These are phyloP conservation scores for Chrysocyon brachyurus DNA, from an alignment of 2,797 vertebrate species.

Conservation along the genomic window DNA sequence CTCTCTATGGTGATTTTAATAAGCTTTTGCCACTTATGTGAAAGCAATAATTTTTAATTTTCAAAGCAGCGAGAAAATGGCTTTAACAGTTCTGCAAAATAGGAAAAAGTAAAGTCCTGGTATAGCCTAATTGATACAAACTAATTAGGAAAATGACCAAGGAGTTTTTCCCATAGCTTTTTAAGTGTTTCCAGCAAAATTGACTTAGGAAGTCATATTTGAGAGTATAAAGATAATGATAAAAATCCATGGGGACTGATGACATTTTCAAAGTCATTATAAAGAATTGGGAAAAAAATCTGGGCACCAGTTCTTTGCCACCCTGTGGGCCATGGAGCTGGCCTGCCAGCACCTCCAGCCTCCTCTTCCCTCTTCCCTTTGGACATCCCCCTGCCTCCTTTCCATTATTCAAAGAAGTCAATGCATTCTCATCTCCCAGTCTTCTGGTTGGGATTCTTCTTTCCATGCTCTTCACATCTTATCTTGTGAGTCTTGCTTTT, in stretches of 20 bases:
- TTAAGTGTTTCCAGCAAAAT: constrained; percentile 18
- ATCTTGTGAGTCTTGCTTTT: neutral
- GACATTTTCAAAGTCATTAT: neutral
- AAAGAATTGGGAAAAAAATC: neutral
- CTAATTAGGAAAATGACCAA: neutral
- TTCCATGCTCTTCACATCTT: neutral
- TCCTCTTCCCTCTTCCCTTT: neutral
- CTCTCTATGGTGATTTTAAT: constrained; percentile 43
- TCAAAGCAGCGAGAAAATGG: constrained; percentile 51
- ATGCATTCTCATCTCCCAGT: neutral
- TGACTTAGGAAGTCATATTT: neutral
- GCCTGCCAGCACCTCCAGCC: neutral
- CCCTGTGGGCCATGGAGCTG: neutral
- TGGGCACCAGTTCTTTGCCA: neutral
- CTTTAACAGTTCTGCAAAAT: neutral
- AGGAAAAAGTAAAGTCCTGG: neutral
- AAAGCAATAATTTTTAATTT: constrained; percentile 66
- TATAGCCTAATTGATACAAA: neutral
- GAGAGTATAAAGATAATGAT: neutral
- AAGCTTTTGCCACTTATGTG: constrained; percentile 65
- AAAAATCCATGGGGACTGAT: neutral
- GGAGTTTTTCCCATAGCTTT: neutral
- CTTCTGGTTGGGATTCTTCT: neutral
- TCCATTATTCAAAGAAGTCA: neutral
- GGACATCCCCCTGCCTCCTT: neutral